Evolutionary conservation across 2,888 invertebrate species (phyloP), one percentile per base, ranked within the genome.

Genomic region (Leucoptera coffeella): DNA sequence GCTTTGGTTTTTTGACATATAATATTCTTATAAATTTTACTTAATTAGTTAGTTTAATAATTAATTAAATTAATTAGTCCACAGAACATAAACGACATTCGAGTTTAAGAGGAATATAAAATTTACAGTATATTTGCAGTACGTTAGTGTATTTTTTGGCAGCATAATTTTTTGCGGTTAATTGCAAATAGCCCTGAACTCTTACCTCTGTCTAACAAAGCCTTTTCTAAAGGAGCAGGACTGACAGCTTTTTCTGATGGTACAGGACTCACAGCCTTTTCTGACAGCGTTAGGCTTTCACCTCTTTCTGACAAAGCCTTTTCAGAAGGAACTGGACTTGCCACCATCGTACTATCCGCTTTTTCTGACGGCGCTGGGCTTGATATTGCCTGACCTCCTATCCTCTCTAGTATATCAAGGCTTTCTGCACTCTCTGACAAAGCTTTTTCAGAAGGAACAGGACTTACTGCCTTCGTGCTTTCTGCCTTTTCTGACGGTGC

Each of bases 331-430:
- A 14, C 14, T 12, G 10, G 14, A 11, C 23, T 23, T 23, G 6
- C 17, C 6, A 9, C 9, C 9, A 17, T 17, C 17, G 6, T 17
- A 9, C 23, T 17, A 0, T 7, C 7, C 7, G 26, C 13, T 13
- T 19, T 29, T 11, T 32, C 22, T 12, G 26, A 21, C 8, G 13
- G 14, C 11, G 23, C 15, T 14, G 24, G 19, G 15, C 32, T 31
- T 4, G 19, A n/a, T n/a, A n/a, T n/a, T n/a, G n/a, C n/a, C n/a
- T n/a, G n/a, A n/a, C n/a, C n/a, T n/a, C n/a, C n/a, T n/a, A n/a
- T n/a, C n/a, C n/a, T n/a, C n/a, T n/a, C n/a, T n/a, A n/a, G n/a
- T n/a, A n/a, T n/a, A n/a, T n/a, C n/a, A n/a, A n/a, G n/a, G n/a
- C n/a, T n/a, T n/a, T n/a, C n/a, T n/a, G 13, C 13, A 9, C 5